Base-by-base conservation (phyloP, 1,140 invertebrate species). In the Pemphigus obesinymphae region DNA sequence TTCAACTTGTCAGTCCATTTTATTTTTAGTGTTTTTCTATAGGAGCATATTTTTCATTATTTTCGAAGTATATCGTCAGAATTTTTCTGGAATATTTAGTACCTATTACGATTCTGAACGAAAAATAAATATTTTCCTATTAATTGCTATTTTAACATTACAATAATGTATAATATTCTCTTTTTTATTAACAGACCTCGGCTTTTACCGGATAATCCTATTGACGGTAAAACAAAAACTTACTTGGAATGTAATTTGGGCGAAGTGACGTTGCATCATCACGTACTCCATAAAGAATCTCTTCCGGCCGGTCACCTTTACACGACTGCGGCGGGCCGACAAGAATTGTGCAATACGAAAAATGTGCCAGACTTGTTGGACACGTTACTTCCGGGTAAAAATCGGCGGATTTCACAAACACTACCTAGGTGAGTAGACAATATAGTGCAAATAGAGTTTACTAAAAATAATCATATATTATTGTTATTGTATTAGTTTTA, bases 291-390 rank as follows among this genome's bases (percentile, higher is more conserved):
- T 43, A 86, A 85, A 75, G 85, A 86, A 66, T 78, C 84, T 2
- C 83, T 85, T 26, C 84, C 84, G 0, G 83, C 87, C 86, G 48
- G 88, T 86, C 15, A 87, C 88, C 58, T 90, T 89, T 85, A 85
- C 88, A 91, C 87, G 88, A 91, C 85, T 88, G 89, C 85, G 10
- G 75, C 75, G 3, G 75, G 75, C 1, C 31, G 75, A 29, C 75
- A 80, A 4, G 37, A 80, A 15, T 43, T 80, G 23, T 80, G 55
- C 82, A 83, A 29, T 55, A 55, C 76, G 13, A 68, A 80, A 68
- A 90, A 90, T 85, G 92, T 91, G 83, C 92, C 92, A 0, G 92
- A 93, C 84, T 88, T 92, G 17, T 88, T 93, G 84, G 91, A 91
- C 86, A 72, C 82, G 7, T 82, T 72, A 48, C 11, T 70, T 26